Evolutionary conservation across 2,113 vertebrate species (phyloP).

Genomic region (Chelonoidis abingdonii): DNA sequence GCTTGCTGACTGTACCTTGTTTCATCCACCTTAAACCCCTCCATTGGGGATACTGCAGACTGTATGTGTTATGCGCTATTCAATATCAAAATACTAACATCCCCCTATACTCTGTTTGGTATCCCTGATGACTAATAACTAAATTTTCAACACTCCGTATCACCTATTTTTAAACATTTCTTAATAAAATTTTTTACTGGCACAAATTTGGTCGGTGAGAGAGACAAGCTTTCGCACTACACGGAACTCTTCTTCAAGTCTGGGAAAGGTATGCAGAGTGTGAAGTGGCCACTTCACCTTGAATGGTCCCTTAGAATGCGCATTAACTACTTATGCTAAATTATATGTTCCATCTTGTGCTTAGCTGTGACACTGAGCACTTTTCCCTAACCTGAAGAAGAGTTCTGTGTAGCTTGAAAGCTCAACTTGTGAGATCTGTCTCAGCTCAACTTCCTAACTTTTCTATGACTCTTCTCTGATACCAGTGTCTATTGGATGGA

Average conservation of each 20-base stretch:
- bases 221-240: not conserved
- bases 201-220: not conserved
- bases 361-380: not conserved
- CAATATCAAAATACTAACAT: no score
- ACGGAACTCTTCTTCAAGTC: not conserved
- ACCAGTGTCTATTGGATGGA: rapidly evolving
- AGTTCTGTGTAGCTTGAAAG: not conserved
- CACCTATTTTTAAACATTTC: no score
- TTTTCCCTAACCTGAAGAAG: not conserved
- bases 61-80: no score
- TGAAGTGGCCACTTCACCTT: not conserved
- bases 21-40: no score
- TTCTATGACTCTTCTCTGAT: not conserved
- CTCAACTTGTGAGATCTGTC: not conserved
- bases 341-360: not conserved
- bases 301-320: not conserved
- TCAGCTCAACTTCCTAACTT: not conserved
- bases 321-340: not conserved
- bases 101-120: no score
- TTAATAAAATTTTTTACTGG: not conserved
- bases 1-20: no score
- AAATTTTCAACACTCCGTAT: no score
- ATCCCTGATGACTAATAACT: no score
- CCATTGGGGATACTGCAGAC: no score
- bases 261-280: not conserved